Base-by-base conservation (phyloP, 2,797 vertebrate genomes). In the Amazona finschi region DNA sequence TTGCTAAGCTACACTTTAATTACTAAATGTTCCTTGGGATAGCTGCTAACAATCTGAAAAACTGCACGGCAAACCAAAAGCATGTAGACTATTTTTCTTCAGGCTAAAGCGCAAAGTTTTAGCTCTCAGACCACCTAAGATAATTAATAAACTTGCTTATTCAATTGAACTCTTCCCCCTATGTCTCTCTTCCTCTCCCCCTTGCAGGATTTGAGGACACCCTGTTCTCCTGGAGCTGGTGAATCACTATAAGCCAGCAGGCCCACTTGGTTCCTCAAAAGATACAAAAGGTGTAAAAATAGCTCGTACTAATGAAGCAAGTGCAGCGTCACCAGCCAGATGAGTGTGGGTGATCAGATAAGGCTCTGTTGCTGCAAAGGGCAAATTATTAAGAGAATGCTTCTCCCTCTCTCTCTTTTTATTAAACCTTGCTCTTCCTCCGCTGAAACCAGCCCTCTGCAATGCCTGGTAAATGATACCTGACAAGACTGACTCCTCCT, bases 231-330 rank as follows among this genome's bases (percentile, higher is more conserved):
- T 95, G 94, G 97, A 97, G 97, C 97, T 92, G 74, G 96, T 99
- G 98, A 99, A 97, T 99, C 99, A 99, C 97, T 91, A 96, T 95
- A 97, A 98, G 97, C 97, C 98, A 98, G 97, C 93, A 97, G 97
- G 97, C 98, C 98, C 98, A 98, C 98, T 98, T 89, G 89, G 98
- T 98, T 99, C 98, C 98, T 99, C 98, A 99, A 99, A 99, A 99
- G 98, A 99, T 97, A 99, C 98, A 99, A 98, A 98, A 98, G 98
- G 97, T 96, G 95, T 98, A 99, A 98, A 99, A 99, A 99, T 99
- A 99, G 98, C 94, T 94, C 60, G 3, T 96, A 95, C 67, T 97
- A 98, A 98, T 98, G 96, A 98, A 97, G 98, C 98, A 98, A 98
- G 98, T 89, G 96, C 98, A 98, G 98, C 98, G 98, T 98, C 97